Evolutionary conservation across 2,888 invertebrate species (phyloP).

Genomic region (Argynnis bischoffii): DNA sequence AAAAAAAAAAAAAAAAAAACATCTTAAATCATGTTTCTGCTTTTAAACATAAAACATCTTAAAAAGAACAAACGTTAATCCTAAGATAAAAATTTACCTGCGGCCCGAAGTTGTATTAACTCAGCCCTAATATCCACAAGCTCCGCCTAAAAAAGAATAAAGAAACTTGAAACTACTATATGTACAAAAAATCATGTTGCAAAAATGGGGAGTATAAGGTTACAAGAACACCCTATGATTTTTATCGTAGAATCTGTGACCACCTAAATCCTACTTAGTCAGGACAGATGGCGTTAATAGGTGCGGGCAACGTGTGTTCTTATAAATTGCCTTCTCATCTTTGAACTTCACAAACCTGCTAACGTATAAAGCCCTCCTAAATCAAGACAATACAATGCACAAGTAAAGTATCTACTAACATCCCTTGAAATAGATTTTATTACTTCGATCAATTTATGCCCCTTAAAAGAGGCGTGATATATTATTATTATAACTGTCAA

Average conservation of each 20-base stretch:
- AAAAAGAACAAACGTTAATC: slow-evolving; percentile 1
- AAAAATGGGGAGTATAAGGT: slow-evolving; percentile 53
- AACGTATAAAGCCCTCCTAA: not conserved
- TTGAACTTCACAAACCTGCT: not conserved
- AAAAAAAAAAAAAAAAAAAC: not conserved
- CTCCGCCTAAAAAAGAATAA: slow-evolving; percentile 85
- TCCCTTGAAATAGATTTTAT: slow-evolving; percentile 36
- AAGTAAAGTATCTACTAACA: slow-evolving; percentile 26
- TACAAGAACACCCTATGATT: slow-evolving; percentile 45
- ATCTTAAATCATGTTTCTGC: not conserved
- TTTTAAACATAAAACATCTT: not conserved
- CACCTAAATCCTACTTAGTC: slow-evolving; percentile 64
- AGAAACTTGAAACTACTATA: slow-evolving; percentile 38
- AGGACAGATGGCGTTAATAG: slow-evolving; percentile 51
- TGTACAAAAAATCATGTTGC: slow-evolving; percentile 32
- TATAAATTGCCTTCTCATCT: slow-evolving; percentile 3
- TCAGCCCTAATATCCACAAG: slow-evolving; percentile 88
- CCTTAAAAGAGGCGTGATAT: slow-evolving; percentile 39
- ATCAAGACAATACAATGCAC: slow-evolving; percentile 25
- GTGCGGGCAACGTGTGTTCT: slow-evolving; percentile 1
- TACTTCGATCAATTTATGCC: slow-evolving; percentile 38
- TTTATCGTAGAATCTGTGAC: slow-evolving; percentile 48
- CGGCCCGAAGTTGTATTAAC: slow-evolving; percentile 86
- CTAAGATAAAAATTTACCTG: slow-evolving; percentile 52
- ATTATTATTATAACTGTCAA: slow-evolving; percentile 34